phyloP scores from a whole-genome alignment of 2,888 invertebrate species.

The Apamea monoglypha region DNA sequence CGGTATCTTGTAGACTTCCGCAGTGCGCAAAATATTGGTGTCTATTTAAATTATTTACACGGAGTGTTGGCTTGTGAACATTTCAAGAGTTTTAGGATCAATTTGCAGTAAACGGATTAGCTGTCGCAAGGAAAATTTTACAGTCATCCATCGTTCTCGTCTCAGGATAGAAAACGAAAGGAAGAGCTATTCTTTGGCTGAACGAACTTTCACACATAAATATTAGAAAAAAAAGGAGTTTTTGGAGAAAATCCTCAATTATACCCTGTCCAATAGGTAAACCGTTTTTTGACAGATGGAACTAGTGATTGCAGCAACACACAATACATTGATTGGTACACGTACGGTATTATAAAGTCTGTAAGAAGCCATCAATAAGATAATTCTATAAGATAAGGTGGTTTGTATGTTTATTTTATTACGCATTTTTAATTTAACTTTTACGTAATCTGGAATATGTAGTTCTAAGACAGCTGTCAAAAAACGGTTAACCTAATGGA shows the following conservation, averaged over 20 bases:
- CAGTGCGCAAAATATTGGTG: conserved; percentile 51
- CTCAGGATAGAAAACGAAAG: neutral
- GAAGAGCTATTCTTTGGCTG: neutral
- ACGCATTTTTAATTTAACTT: too few species aligned
- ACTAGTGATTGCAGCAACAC: too few species aligned
- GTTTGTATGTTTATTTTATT: too few species aligned
- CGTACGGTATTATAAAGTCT: too few species aligned
- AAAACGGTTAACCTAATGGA: too few species aligned
- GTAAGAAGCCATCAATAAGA: too few species aligned
- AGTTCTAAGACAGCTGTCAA: too few species aligned
- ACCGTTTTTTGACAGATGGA: too few species aligned
- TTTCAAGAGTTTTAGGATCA: conserved; percentile 18
- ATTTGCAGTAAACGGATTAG: neutral
- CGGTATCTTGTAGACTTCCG: conserved; percentile 33
- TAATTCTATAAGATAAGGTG: too few species aligned
- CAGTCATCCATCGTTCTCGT: neutral
- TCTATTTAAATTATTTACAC: conserved; percentile 30
- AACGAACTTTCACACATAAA: neutral
- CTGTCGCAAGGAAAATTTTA: neutral
- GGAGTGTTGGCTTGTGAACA: conserved; percentile 10
- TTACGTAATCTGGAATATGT: too few species aligned
- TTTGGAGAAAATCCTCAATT: neutral
- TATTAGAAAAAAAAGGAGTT: rapidly evolving
- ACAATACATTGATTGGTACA: too few species aligned
- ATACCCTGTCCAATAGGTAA: too few species aligned